Conservation (phyloP, 2,797 vertebrate species). For the Diplodus puntazzo region DNA sequence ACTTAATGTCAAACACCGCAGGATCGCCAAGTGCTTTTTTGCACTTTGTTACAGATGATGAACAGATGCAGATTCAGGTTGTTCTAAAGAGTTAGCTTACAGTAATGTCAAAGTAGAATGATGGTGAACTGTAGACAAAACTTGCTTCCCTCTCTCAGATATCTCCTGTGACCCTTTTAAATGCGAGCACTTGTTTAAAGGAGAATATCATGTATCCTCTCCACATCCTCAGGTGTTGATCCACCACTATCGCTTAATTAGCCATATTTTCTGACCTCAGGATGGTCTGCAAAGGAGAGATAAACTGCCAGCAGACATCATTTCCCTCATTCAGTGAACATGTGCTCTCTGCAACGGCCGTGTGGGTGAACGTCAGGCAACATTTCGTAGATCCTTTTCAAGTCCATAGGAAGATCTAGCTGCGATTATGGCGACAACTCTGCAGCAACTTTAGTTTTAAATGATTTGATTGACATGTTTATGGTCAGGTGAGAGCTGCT, state of each 20-base stretch:
- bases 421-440: not conserved
- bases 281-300: slow-evolving; percentile 18
- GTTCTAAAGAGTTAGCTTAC: slow-evolving; percentile 32
- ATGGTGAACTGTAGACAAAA: slow-evolving; percentile 27
- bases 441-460: not conserved
- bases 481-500: not conserved
- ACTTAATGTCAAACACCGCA: slow-evolving; percentile 29
- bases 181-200: slow-evolving; percentile 67
- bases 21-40: slow-evolving; percentile 10
- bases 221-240: slow-evolving; percentile 50
- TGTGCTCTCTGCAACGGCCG: too few species aligned
- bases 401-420: slow-evolving; percentile 34
- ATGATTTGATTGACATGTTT: slow-evolving; percentile 15
- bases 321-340: slow-evolving; percentile 46
- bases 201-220: slow-evolving; percentile 44
- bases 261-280: slow-evolving; percentile 40
- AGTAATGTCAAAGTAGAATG: slow-evolving; percentile 54
- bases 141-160: slow-evolving; percentile 37
- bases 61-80: slow-evolving; percentile 28
- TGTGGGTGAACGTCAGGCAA: too few species aligned
- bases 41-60: slow-evolving; percentile 40
- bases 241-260: slow-evolving; percentile 34
- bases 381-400: slow-evolving; percentile 27
- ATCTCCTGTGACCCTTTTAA: slow-evolving; percentile 57
- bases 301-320: slow-evolving; percentile 7